Percentiles rank a stretch among this genome's conserved stretches.
Evolutionary conservation across 2,113 vertebrate genomes (phyloP).

Genomic region (Oenanthe melanoleuca): DNA sequence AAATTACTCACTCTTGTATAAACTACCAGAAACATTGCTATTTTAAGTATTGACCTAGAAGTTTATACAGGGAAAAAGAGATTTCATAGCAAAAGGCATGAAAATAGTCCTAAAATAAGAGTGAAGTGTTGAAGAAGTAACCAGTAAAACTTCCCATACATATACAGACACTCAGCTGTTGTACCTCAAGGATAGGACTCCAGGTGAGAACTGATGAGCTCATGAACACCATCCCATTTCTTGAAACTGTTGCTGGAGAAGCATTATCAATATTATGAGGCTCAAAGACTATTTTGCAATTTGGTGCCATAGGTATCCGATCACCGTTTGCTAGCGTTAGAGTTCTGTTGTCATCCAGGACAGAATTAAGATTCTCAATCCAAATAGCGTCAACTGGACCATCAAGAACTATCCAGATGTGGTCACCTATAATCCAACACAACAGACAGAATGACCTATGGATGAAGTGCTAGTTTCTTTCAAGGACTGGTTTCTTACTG

Average conservation of each 20-base stretch:
- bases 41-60: background rate
- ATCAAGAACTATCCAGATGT: constrained; percentile 97
- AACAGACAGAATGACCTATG: background rate
- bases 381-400: constrained; percentile 98
- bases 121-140: background rate
- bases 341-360: constrained; percentile 95
- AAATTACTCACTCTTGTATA: background rate
- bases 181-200: constrained; percentile 93
- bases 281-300: constrained; percentile 95
- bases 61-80: background rate
- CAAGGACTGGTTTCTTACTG: background rate
- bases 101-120: background rate
- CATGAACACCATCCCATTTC: constrained; percentile 99
- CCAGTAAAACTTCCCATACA: background rate
- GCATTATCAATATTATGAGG: constrained; percentile 98
- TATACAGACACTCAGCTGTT: background rate
- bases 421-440: constrained; percentile 81
- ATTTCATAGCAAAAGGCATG: background rate
- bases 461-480: background rate
- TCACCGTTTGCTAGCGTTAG: constrained; percentile 95
- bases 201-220: constrained; percentile 93
- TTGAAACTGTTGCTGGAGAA: constrained; percentile 95
- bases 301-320: constrained; percentile 95
- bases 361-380: constrained; percentile 98
- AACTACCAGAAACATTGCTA: background rate